These are phyloP conservation scores for Globicephala melas DNA, from an alignment of 2,113 vertebrate genomes.

Conservation along the genomic window DNA sequence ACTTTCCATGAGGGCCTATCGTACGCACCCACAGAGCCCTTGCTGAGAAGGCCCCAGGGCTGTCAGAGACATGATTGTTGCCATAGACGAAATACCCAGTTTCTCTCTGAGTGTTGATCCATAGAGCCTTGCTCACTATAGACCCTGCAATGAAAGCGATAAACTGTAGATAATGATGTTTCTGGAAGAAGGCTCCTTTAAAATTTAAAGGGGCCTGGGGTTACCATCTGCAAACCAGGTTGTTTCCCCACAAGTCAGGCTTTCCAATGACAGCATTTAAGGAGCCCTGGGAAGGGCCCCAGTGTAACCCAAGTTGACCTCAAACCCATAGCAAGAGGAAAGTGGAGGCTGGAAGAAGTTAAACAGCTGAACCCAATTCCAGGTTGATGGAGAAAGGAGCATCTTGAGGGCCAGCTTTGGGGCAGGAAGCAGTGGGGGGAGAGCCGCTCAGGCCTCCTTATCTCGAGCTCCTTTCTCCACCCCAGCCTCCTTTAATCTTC, in stretches of 20 bases:
- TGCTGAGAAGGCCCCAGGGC: neutral
- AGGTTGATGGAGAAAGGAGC: neutral
- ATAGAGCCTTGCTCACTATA: neutral
- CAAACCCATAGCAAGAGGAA: neutral
- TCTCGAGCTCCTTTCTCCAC: neutral
- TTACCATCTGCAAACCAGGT: neutral
- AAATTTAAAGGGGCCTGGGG: neutral
- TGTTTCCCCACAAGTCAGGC: neutral
- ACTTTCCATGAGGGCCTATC: neutral
- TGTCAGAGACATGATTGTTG: neutral
- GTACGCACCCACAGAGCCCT: neutral
- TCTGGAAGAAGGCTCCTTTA: neutral
- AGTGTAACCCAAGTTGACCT: neutral
- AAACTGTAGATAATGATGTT: neutral
- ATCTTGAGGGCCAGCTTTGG: neutral
- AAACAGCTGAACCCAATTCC: neutral
- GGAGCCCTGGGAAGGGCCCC: neutral
- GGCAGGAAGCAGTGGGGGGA: neutral
- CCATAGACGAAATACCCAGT: neutral
- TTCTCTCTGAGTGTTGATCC: neutral
- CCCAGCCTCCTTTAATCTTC: neutral
- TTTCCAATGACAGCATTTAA: neutral
- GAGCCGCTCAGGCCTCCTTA: neutral
- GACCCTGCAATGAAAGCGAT: neutral
- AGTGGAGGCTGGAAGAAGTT: neutral